A percentile compares a stretch with the other conserved stretches of the same genome.
Evolutionary conservation across 2,888 invertebrate genomes (phyloP).

Genomic region (Hermaeophaga mercurialis): DNA sequence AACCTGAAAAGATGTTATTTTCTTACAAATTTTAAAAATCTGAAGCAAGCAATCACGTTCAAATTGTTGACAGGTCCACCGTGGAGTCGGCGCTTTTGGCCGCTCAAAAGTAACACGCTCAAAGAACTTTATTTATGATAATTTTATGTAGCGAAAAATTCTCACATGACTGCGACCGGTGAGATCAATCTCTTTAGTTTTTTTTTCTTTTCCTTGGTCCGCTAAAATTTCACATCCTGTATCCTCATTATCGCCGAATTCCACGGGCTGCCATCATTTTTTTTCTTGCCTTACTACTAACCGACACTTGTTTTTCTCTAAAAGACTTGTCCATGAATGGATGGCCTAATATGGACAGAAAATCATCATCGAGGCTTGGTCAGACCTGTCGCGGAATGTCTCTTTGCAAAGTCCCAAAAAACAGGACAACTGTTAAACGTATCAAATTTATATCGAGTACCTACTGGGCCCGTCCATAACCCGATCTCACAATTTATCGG

Average conservation of each 20-base stretch:
- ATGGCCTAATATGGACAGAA: slow-evolving; percentile 25
- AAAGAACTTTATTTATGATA: slow-evolving; percentile 18
- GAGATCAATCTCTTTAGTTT: slow-evolving; percentile 17
- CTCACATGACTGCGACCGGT: slow-evolving; percentile 15
- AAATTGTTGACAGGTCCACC: background rate
- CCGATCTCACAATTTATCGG: too few relatives aligned
- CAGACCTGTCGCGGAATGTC: slow-evolving; percentile 21
- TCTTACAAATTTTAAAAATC: background rate
- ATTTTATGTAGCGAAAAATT: slow-evolving; percentile 19
- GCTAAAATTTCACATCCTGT: slow-evolving; percentile 16
- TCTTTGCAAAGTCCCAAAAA: slow-evolving; percentile 1
- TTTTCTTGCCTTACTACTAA: slow-evolving; percentile 16
- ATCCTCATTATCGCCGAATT: slow-evolving; percentile 18
- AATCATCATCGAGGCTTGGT: slow-evolving; percentile 29
- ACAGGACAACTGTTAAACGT: too few relatives aligned
- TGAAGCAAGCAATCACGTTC: background rate
- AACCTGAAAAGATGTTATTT: too few relatives aligned
- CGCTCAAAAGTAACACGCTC: background rate
- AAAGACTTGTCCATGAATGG: slow-evolving; percentile 8
- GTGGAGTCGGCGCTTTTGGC: background rate
- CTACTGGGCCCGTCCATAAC: too few relatives aligned
- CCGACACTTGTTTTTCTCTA: slow-evolving; percentile 27
- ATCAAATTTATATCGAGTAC: too few relatives aligned
- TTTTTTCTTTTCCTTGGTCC: background rate
- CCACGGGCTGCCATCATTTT: slow-evolving; percentile 10